Evolutionary conservation across 2,113 vertebrate species (phyloP).

Genomic region (Tragelaphus imberbis): DNA sequence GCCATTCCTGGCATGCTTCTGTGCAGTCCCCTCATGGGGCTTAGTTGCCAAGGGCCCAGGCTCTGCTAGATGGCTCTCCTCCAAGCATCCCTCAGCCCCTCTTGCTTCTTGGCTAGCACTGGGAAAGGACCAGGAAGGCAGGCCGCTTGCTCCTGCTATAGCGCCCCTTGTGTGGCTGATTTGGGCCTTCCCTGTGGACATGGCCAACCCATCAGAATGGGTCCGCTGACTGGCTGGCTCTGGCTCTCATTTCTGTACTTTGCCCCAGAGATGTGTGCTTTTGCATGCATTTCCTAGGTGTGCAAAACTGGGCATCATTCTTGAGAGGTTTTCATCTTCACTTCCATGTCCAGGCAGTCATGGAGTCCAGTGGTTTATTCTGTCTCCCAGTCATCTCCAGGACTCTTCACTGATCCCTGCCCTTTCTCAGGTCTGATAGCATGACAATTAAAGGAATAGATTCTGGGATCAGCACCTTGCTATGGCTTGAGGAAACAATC

Average conservation of each 20-base stretch:
- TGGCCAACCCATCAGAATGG: rapidly evolving
- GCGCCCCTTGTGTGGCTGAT: rapidly evolving
- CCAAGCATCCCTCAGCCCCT: neutral
- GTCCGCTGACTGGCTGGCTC: neutral
- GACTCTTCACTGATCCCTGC: neutral
- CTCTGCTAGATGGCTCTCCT: slow-evolving; percentile 37
- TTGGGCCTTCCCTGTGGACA: rapidly evolving
- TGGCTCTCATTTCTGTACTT: neutral
- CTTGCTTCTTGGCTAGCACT: rapidly evolving
- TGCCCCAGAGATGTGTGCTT: neutral
- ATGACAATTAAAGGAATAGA: neutral
- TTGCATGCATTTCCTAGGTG: neutral
- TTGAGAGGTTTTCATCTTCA: neutral
- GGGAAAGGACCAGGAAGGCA: rapidly evolving
- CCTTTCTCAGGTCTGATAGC: neutral
- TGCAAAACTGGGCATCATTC: neutral
- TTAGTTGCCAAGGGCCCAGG: neutral
- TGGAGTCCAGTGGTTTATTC: neutral
- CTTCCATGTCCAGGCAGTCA: neutral
- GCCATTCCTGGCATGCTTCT: slow-evolving; percentile 13
- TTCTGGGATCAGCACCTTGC: neutral
- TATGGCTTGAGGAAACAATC: neutral
- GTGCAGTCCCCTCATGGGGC: neutral
- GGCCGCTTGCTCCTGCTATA: rapidly evolving
- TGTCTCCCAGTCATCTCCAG: neutral